Evolutionary conservation across 2,797 vertebrate genomes (phyloP), one percentile per base, ranked within the genome.

Genomic region (Cheirogaleus major): DNA sequence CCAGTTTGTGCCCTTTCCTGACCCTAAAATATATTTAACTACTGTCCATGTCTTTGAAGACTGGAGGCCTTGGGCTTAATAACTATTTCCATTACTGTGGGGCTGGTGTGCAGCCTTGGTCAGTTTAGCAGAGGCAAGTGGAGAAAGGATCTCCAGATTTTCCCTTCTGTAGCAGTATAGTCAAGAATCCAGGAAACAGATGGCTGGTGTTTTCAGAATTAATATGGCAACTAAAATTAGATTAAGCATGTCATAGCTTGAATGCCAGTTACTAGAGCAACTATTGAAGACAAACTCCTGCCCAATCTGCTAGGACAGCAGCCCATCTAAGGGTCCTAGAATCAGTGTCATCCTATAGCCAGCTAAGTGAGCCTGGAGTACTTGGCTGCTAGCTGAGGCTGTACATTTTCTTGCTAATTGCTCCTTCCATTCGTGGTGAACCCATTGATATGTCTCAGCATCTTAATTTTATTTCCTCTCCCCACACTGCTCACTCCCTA

Each of bases 141-240:
- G 38, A 88, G 25, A 43, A 88, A 88, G 86, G 79, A 78, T 55
- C 72, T 87, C 88, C 41, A 63, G 69, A 70, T 89, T 65, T 84
- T 80, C n/a, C 22, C 57, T 91, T 86, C 90, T 25, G 4, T 38
- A 17, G 43, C 88, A 50, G 23, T 45, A 18, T 45, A 69, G 88
- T 92, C 69, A 79, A n/a, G 92, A 92, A 91, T 95, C 84, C 96
- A 97, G 94, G 94, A 97, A 96, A 95, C 94, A 97, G 96, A 95
- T 97, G 97, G 95, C 59, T 59, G 65, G 35, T 96, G 93, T 95
- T 97, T 93, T 79, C 89, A 97, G 91, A 96, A 96, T 94, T 94
- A 88, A 91, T 80, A 80, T 72, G 73, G 81, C 90, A 83, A 93
- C 90, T 95, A 90, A 95, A 93, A 97, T 97, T 91, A 95, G 79